Evolutionary conservation across 2,888 invertebrate species (phyloP), one percentile per base, ranked within the genome.

Genomic region (Lepidochrysops patricia): DNA sequence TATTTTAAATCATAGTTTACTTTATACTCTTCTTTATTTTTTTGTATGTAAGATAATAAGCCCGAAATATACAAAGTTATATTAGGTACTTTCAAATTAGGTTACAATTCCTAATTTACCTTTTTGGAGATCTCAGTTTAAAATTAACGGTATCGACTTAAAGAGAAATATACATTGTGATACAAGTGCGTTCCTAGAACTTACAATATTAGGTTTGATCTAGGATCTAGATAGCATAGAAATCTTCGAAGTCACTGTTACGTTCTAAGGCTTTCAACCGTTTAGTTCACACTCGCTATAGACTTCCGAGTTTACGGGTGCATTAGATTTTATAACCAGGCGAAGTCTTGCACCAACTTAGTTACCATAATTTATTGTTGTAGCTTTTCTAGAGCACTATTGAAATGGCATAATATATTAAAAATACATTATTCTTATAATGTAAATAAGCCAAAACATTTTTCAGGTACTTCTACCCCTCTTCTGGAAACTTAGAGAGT

Each of bases 271-370:
- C 54, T 13, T 27, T 15, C 19, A 32, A 54, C 15, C 27, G 26
- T 32, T 52, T 61, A 49, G 58, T 59, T 23, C 61, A 60, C 63
- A 49, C 61, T 27, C 49, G 37, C 58, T 61, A 60, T 56, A 61
- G 57, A 56, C 61, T 52, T 19, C 43, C 34, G 29, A 63, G 50
- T 63, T 63, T 61, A 63, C 58, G 61, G 58, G 58, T 57, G 56
- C 58, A 63, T 63, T 61, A n/a, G 37, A 56, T 63, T 63, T 63
- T 61, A 63, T 57, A 57, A 57, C 52, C 52, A 32, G 26, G 34
- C 57, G 35, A 54, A 49, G 54, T 12, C 56, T 56, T 12, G 56
- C 32, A 56, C 34, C 29, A 19, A 19, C 34, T 7, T n/a, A n/a
- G n/a, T n/a, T 56, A 15, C 32, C 12, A 32, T 56, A 34, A 34